Evolutionary conservation across 2,113 vertebrate genomes (phyloP), one percentile per base, ranked within the genome.

Genomic region (Bagarius yarrelli): DNA sequence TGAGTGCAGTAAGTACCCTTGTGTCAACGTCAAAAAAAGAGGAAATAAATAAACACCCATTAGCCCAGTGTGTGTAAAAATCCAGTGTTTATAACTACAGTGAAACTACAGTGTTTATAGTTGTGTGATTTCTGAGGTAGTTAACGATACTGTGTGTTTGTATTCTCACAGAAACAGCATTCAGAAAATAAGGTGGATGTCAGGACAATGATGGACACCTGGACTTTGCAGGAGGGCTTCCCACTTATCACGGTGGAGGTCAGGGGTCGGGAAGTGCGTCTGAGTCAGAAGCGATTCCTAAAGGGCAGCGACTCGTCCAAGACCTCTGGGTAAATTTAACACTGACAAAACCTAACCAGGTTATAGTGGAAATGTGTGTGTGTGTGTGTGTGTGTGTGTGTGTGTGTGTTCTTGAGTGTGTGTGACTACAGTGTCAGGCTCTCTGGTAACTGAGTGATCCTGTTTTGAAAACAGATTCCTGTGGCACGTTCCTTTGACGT

Each of bases 151-250:
- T 59, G 55, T 15, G 15, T 61, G 44, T 60, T 16, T 72, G 5
- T 63, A 32, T 80, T 21, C 21, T 25, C 19, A 71, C 55, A 92
- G 91, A 95, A 96, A 83, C 96, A 95, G 95, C 91, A 82, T 83
- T 84, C 91, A 50, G 90, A 75, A 71, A 90, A 88, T 16, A 86
- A 91, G 75, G 87, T 95, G 81, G 94, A 96, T 21, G 91, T 97
- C 52, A 92, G 78, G 76, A 85, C 88, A 55, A 94, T 96, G 91
- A 98, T 98, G 96, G 93, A 96, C 83, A 96, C 94, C 0, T 98
- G 96, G 97, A 97, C 94, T 0, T 90, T 96, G 83, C 97, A 98
- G 85, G 95, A 96, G 78, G 96, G 96, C 23, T 97, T 96, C 81
- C 96, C 96, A 0, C 84, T 98, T 85, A 90, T 97, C 77, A 96